phyloP scores from a whole-genome alignment of 2,113 vertebrate species.

The Microtus pennsylvanicus region DNA sequence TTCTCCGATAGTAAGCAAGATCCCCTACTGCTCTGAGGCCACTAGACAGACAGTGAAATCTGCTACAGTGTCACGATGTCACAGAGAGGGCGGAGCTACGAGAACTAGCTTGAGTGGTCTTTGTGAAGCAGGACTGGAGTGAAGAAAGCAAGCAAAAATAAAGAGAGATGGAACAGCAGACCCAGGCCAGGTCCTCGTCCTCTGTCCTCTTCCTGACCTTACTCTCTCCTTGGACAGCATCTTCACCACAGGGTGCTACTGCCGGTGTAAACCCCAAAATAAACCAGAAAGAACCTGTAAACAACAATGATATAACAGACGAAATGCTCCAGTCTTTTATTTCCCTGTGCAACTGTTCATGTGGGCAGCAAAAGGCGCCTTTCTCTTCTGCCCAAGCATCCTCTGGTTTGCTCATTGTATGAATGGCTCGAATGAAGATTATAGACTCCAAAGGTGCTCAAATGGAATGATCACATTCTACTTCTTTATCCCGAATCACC shows the following conservation, averaged over 20 bases:
- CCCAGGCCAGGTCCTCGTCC: slow-evolving; percentile 1
- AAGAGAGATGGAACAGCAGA: slow-evolving; percentile 67
- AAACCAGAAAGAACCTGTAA: slow-evolving; percentile 81
- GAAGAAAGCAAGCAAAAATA: slow-evolving; percentile 18
- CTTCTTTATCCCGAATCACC: slow-evolving; percentile 36
- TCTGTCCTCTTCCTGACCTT: slow-evolving; percentile 1
- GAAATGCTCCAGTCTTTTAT: slow-evolving; percentile 69
- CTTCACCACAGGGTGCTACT: slow-evolving; percentile 77
- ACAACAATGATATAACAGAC: slow-evolving; percentile 69
- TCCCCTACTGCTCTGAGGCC: slow-evolving; percentile 69
- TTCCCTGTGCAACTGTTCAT: slow-evolving; percentile 26
- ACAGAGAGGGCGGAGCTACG: slow-evolving; percentile 22
- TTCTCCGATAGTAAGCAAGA: slow-evolving; percentile 61
- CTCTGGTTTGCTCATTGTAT: slow-evolving; percentile 55
- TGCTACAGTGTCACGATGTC: slow-evolving; percentile 40
- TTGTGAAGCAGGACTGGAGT: slow-evolving; percentile 22
- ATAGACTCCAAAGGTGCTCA: slow-evolving; percentile 39
- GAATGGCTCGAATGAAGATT: slow-evolving; percentile 51
- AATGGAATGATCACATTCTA: slow-evolving; percentile 7
- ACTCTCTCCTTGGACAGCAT: slow-evolving; percentile 68
- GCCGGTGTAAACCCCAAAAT: slow-evolving; percentile 81
- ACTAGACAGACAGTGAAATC: slow-evolving; percentile 55
- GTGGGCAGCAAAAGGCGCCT: slow-evolving; percentile 71
- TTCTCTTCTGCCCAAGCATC: slow-evolving; percentile 69
- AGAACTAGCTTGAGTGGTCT: slow-evolving; percentile 34